These are phyloP conservation scores for Calephelis nemesis DNA, from an alignment of 1,140 invertebrate genomes.

Conservation along the genomic window DNA sequence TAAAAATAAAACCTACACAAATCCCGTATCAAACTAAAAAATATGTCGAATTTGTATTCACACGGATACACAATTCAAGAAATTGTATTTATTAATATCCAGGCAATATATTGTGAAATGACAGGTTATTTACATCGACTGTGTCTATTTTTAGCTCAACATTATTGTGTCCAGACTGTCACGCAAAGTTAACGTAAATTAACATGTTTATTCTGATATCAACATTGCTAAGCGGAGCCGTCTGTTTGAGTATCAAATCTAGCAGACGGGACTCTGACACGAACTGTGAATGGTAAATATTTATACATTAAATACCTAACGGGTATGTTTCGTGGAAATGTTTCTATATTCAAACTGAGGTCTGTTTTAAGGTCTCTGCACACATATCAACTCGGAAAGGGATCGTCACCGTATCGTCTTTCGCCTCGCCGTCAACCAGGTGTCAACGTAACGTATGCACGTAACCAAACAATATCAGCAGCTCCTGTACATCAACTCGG, in stretches of 20 bases:
- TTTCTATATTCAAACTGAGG: neutral
- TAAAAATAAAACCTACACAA: neutral
- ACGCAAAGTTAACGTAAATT: slow-evolving; percentile 30
- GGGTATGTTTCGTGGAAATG: neutral
- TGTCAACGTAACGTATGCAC: no score
- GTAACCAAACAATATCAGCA: no score
- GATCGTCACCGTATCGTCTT: no score
- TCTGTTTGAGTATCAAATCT: slow-evolving; percentile 40
- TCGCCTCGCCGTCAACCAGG: no score
- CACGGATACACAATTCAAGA: no score
- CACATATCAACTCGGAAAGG: no score
- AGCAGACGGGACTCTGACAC: slow-evolving; percentile 35
- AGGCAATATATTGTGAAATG: neutral
- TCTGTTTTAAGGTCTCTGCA: no score
- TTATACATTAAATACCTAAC: slow-evolving; percentile 21
- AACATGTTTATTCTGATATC: slow-evolving; percentile 29
- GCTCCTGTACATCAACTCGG: no score
- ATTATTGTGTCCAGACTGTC: slow-evolving; percentile 23
- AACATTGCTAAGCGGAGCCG: slow-evolving; percentile 27
- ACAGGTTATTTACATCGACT: neutral
- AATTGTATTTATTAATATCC: no score
- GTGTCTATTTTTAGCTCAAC: slow-evolving; percentile 14
- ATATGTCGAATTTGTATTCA: no score
- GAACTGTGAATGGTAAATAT: slow-evolving; percentile 37
- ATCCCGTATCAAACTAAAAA: no score